Evolutionary conservation across 2,113 vertebrate genomes (phyloP), one percentile per base, ranked within the genome.

Genomic region (Erinaceus europaeus): DNA sequence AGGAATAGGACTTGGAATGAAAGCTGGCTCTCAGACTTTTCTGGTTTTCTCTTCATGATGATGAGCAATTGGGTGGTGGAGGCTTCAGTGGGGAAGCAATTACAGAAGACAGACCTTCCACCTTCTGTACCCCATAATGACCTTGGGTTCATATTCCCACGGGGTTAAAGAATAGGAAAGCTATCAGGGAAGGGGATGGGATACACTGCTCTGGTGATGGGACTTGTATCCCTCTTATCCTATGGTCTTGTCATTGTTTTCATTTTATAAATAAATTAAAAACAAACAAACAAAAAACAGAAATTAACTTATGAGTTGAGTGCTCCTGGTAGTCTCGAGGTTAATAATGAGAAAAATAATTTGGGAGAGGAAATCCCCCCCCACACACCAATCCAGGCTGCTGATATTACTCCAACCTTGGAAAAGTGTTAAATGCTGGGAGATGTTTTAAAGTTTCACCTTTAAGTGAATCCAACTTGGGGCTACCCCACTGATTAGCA

Each of bases 331-430:
- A 73, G 44, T 44, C 88, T 73, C 59, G 62, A 90, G 32, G 79
- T 77, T 73, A 85, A 62, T 46, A 80, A 40, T 34, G 36, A 67
- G n/a, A 93, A 34, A 27, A 88, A 82, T 34, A 74, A 38, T 32
- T 50, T 27, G 57, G 50, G 69, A 76, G 3, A 23, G 40, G 38
- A 50, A 75, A 65, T 11, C 20, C 27, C 67, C 79, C n/a, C n/a
- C n/a, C n/a, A n/a, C n/a, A n/a, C n/a, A 21, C 11, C 53, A 18
- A 76, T 38, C 6, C 10, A n/a, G 10, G 10, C 40, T 84, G 59
- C 46, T 83, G 72, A 55, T 68, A 44, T 14, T 79, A 17, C 21
- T 61, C 27, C 9, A 52, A 64, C n/a, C 13, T 1, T 46, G 4
- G 76, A 67, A 40, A 79, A 68, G n/a, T 74, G 27, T 79, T 80